phyloP scores from a whole-genome alignment of 2,888 invertebrate species.

The Lacanobia oleracea region DNA sequence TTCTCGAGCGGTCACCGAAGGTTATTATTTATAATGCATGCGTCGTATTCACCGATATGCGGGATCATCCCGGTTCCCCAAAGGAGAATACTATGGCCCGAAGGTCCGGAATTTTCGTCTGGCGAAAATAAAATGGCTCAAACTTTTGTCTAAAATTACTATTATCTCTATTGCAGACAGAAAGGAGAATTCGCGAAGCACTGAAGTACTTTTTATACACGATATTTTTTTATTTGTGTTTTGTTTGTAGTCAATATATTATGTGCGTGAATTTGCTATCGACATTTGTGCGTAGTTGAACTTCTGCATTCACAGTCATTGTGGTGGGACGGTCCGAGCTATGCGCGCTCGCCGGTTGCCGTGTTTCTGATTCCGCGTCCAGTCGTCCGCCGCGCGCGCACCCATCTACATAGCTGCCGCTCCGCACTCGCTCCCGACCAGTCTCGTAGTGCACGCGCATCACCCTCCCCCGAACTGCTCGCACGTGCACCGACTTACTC shows the following conservation, averaged over 20 bases:
- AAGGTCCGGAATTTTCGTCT: neutral
- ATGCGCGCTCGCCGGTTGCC: constrained; percentile 64
- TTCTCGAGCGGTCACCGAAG: constrained; percentile 61
- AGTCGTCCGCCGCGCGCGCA: constrained; percentile 63
- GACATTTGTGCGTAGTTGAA: constrained; percentile 18
- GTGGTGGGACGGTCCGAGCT: constrained; percentile 28
- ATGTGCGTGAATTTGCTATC: neutral
- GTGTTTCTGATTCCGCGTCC: constrained; percentile 62
- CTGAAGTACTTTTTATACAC: neutral
- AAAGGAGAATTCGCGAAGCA: neutral
- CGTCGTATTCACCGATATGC: constrained; percentile 51
- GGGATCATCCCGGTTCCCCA: constrained; percentile 60
- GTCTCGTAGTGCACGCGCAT: constrained; percentile 76
- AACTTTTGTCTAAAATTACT: too few relatives aligned
- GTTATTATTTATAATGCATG: constrained; percentile 57
- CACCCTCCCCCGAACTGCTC: constrained; percentile 63
- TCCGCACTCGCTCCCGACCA: constrained; percentile 76
- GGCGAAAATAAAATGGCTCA: neutral
- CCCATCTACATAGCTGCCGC: constrained; percentile 62
- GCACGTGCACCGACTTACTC: constrained; percentile 72
- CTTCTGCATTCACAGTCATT: constrained; percentile 25
- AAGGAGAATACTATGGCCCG: constrained; percentile 2
- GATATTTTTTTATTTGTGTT: neutral
- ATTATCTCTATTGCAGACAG: neutral
- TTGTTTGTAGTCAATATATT: neutral